Evolutionary conservation across 2,113 vertebrate species (phyloP).

Genomic region (Sander lucioperca): DNA sequence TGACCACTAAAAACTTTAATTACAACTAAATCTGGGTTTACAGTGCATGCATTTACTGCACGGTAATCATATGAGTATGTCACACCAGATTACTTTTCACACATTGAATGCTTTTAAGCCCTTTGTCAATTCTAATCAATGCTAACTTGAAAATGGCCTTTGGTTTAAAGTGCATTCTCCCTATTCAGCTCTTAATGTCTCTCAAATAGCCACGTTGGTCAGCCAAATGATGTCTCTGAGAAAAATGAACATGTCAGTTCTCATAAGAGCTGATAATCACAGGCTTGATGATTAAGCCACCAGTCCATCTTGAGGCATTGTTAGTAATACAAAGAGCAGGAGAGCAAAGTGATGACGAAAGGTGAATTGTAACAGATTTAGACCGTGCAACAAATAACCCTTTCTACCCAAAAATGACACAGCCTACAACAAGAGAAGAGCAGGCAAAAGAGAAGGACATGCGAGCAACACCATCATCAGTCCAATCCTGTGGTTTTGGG

Average conservation of each 20-base stretch:
- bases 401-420: background rate
- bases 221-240: constrained; percentile 1
- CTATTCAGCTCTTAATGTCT: background rate
- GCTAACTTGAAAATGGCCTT: constrained; percentile 28
- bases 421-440: background rate
- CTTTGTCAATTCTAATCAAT: constrained; percentile 9
- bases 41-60: constrained; percentile 1
- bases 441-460: background rate
- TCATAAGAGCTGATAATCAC: constrained; percentile 10
- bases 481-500: background rate
- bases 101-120: constrained; percentile 13
- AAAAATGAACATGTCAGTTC: background rate
- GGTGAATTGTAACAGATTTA: background rate
- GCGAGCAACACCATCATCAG: background rate
- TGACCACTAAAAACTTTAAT: no score
- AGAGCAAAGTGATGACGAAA: background rate
- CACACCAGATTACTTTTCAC: constrained; percentile 13
- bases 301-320: background rate
- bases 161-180: constrained; percentile 2
- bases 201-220: constrained; percentile 2
- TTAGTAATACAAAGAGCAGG: background rate
- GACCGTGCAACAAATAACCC: background rate
- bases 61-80: constrained; percentile 22
- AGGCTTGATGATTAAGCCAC: constrained; percentile 11
- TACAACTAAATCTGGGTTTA: no score